Base-by-base conservation (phyloP, 2,888 invertebrate species). In the Phasia obesa region DNA sequence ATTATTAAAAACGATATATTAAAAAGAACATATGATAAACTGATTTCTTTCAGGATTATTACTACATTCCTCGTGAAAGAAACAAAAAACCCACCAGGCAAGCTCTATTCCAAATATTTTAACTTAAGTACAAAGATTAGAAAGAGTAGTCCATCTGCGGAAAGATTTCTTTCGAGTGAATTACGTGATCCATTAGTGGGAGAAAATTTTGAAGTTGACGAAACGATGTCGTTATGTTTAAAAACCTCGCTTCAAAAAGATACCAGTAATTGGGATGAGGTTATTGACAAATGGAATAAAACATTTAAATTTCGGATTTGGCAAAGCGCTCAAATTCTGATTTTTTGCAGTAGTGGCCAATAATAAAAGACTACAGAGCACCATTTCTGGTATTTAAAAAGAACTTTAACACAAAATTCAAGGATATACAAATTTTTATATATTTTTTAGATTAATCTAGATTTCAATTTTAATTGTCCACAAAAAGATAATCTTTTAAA, bases 401-500 rank as follows among this genome's bases (percentile, higher is more conserved):
- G n/a, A n/a, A n/a, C n/a, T n/a, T n/a, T n/a, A 71, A 65, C 71
- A 59, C 55, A 71, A 71, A 71, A 69, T 69, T 69, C 69, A 71
- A 60, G 51, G 49, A 60, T 73, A 67, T 27, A 49, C 47, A 64
- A 31, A 31, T 31, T 31, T 31, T 31, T 31, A 64, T 75, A 31
- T 31, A 5, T 31, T 31, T 78, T 78, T 78, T 64, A 78, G 55
- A 78, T 78, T 71, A 78, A 79, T 79, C 75, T 81, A 69, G 76
- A 81, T 76, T 81, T 81, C 47, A 82, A 69, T 73, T 82, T 77
- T 60, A 78, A 78, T 77, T 77, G 57, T 74, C 77, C 73, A 76
- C 67, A 65, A 67, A 81, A 81, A 71, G 71, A 82, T 77, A 67
- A 77, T 82, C 73, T 78, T 74, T 78, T 78, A 78, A n/a, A n/a